phyloP scores from a whole-genome alignment of 2,888 invertebrate species.

The Saturnia japonica region DNA sequence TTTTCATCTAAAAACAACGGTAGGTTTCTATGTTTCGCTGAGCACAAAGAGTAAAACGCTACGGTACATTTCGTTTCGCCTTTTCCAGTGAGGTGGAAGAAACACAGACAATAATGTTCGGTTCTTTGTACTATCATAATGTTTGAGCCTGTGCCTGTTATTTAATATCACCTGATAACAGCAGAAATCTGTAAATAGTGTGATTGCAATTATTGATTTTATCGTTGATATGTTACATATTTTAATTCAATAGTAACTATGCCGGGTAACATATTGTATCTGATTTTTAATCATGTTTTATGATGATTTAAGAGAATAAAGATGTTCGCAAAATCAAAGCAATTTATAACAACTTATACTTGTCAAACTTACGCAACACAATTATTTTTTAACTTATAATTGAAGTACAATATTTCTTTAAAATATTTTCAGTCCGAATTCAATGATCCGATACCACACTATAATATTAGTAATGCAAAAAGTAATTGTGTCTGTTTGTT shows the following conservation, averaged over 20 bases:
- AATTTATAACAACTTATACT: neutral
- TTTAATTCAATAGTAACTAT: neutral
- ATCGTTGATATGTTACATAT: neutral
- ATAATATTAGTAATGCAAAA: too few species aligned
- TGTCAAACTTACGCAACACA: neutral
- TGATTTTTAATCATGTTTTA: too few species aligned
- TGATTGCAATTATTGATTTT: neutral
- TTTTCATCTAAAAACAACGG: constrained; percentile 29
- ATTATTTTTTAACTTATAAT: neutral
- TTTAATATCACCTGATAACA: constrained; percentile 5
- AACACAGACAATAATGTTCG: constrained; percentile 38
- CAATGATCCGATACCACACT: too few species aligned
- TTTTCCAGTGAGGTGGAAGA: constrained; percentile 40
- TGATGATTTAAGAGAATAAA: neutral
- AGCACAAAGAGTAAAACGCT: constrained; percentile 40
- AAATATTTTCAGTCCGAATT: neutral
- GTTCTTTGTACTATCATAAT: constrained; percentile 34
- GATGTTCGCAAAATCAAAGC: neutral
- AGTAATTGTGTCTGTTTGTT: too few species aligned
- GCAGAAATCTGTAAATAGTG: neutral
- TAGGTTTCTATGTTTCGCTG: constrained; percentile 40
- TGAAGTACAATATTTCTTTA: neutral
- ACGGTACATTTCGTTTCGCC: constrained; percentile 37
- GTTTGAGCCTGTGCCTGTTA: constrained; percentile 28
- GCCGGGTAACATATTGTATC: neutral